phyloP scores from a whole-genome alignment of 2,113 vertebrate genomes.

The Entelurus aequoreus region DNA sequence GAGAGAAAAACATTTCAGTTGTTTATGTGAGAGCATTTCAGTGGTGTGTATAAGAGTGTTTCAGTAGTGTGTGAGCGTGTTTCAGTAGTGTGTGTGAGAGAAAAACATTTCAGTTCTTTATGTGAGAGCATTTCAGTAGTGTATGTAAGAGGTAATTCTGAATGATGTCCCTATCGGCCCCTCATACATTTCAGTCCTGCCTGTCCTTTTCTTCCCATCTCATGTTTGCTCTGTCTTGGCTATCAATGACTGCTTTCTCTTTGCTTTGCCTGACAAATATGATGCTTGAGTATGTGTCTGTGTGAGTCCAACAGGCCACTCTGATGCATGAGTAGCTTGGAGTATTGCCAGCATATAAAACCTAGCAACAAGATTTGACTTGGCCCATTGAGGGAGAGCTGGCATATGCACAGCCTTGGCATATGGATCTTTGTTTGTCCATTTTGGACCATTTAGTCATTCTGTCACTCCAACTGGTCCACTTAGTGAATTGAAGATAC shows the following conservation, averaged over 20 bases:
- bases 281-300: slow-evolving; percentile 42
- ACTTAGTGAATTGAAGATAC: slow-evolving; percentile 67
- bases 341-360: slow-evolving; percentile 61
- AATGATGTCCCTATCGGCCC: too few species aligned
- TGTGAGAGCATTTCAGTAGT: too few species aligned
- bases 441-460: slow-evolving; percentile 71
- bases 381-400: slow-evolving; percentile 42
- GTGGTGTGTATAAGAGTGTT: too few species aligned
- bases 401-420: slow-evolving; percentile 58
- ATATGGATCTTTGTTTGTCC: slow-evolving; percentile 70
- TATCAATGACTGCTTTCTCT: slow-evolving; percentile 55
- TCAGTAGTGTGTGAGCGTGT: too few species aligned
- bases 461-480: slow-evolving; percentile 68
- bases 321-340: slow-evolving; percentile 67
- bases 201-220: slow-evolving; percentile 24
- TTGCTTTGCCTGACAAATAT: slow-evolving; percentile 63
- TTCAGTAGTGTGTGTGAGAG: too few species aligned
- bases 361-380: slow-evolving; percentile 72
- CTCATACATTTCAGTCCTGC: slow-evolving; percentile 2
- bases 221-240: slow-evolving; percentile 21
- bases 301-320: slow-evolving; percentile 62
- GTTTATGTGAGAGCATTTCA: too few species aligned
- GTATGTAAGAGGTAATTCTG: too few species aligned
- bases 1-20: too few species aligned
- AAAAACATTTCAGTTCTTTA: too few species aligned